Base-by-base conservation (phyloP, 2,797 vertebrate genomes). In the Stomatorhinus walkeri region DNA sequence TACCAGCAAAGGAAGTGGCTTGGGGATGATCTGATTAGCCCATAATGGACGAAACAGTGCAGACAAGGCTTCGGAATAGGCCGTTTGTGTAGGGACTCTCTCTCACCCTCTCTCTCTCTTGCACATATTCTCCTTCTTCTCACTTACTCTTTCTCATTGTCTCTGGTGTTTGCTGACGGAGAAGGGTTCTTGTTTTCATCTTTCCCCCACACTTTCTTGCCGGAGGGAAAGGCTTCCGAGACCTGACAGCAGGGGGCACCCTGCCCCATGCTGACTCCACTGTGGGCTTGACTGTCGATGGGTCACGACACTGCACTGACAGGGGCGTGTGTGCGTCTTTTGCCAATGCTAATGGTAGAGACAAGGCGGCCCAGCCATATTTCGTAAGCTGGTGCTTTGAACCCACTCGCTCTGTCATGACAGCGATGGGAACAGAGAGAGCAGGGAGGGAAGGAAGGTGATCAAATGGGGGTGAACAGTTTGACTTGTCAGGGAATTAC, bases 1-100 rank as follows among this genome's bases (percentile, higher is more conserved):
- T 90, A 89, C 91, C 87, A 49, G 88, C 92, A 91, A 91, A 93
- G 92, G 92, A 94, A 94, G 93, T 90, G 90, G 81, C 94, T 94
- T 91, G 89, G 86, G 91, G 90, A 89, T 91, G 92, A 89, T 93
- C 92, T 92, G 92, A 92, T 91, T 93, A 92, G 90, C 84, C 89
- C 43, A 2, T 90, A 88, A 92, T 92, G 88, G 87, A 90, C 92
- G 91, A 93, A 91, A 89, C 88, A 89, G 14, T 90, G 32, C 85
- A 89, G 92, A 68, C 87, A 91, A 90, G 85, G 91, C 54, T 86
- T 87, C 72, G 64, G 28, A 81, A 90, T 90, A 48, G 24, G 83
- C 81, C 89, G 92, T 90, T 88, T 93, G 93, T 91, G 93, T 12
- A 1, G 43, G 19, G 56, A 56, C 49, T 40, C 19, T 76, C 48